Conservation (phyloP, 92 coral and sea anemone genomes). For the Plumapathes pennacea region DNA sequence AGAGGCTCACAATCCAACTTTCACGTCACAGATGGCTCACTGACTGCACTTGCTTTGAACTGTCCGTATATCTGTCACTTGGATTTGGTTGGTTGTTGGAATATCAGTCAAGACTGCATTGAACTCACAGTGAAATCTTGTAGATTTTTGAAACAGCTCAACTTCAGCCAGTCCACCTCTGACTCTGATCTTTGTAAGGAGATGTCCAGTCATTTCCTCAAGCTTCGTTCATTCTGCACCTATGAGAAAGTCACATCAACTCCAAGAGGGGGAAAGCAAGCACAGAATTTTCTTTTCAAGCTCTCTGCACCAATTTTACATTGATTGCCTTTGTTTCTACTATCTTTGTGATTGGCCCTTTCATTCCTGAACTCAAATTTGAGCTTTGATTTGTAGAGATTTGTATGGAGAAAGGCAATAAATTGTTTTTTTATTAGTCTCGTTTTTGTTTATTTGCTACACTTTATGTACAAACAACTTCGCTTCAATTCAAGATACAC, state of each 20-base stretch:
- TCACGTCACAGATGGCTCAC: constrained; percentile 60
- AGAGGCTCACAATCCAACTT: constrained; percentile 73
- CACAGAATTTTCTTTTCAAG: constrained; percentile 63
- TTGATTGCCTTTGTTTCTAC: too few relatives aligned
- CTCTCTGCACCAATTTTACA: constrained; percentile 58
- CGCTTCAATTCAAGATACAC: too few relatives aligned
- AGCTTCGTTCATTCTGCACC: constrained; percentile 43
- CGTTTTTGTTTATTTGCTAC: too few relatives aligned
- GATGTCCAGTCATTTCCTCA: constrained; percentile 16
- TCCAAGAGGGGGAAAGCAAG: constrained; percentile 53
- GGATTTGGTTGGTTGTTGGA: constrained; percentile 80
- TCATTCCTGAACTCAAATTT: too few relatives aligned
- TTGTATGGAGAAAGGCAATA: too few relatives aligned
- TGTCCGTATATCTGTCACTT: constrained; percentile 52
- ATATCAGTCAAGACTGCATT: constrained; percentile 43
- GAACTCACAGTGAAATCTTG: constrained; percentile 33
- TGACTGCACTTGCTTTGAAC: constrained; percentile 45
- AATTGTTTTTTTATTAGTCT: too few relatives aligned
- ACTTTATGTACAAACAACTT: too few relatives aligned
- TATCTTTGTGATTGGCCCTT: too few relatives aligned
- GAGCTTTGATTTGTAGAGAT: too few relatives aligned
- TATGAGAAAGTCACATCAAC: constrained; percentile 45
- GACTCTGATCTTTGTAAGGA: constrained; percentile 14
- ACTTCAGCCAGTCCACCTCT: constrained; percentile 46
- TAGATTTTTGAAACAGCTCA: constrained; percentile 55